Conservation (phyloP, 2,797 vertebrate genomes). For the Sebastes hopkinsi region DNA sequence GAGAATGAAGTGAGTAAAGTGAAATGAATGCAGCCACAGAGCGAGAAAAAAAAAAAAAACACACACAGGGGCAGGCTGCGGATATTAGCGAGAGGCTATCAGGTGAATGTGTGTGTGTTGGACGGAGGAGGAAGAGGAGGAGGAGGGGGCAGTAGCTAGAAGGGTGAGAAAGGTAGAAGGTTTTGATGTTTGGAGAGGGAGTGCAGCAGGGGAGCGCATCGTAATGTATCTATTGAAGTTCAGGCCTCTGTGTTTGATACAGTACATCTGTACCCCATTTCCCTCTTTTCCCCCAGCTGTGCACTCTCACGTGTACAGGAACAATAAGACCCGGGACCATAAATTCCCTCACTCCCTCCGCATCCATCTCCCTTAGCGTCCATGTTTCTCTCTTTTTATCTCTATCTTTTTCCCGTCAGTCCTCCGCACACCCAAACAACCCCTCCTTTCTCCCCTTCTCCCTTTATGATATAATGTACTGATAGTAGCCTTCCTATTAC, state of each 20-base stretch:
- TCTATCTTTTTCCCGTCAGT: slow-evolving; percentile 15
- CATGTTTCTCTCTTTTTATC: slow-evolving; percentile 33
- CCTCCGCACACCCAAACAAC: slow-evolving; percentile 19
- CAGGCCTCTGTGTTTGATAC: slow-evolving; percentile 74
- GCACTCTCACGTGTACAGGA: slow-evolving; percentile 77
- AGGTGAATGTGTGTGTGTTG: slow-evolving; percentile 40
- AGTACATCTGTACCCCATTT: slow-evolving; percentile 80
- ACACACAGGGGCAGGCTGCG: slow-evolving; percentile 24
- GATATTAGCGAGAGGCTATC: slow-evolving; percentile 52
- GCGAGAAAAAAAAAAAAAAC: slow-evolving; percentile 9
- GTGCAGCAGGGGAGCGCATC: slow-evolving; percentile 71
- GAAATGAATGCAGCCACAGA: slow-evolving; percentile 58
- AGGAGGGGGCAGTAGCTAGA: slow-evolving; percentile 52
- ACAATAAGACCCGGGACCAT: slow-evolving; percentile 69
- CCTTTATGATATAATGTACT: slow-evolving; percentile 26
- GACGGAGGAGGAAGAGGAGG: neutral
- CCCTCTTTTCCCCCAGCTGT: slow-evolving; percentile 75
- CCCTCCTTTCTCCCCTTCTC: neutral
- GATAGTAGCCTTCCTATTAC: neutral
- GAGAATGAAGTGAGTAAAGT: slow-evolving; percentile 53
- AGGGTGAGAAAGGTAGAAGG: slow-evolving; percentile 74
- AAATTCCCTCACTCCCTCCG: slow-evolving; percentile 64
- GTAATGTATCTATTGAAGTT: slow-evolving; percentile 80
- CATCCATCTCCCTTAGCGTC: slow-evolving; percentile 59
- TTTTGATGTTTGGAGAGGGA: slow-evolving; percentile 70